These are phyloP conservation scores for Baronia brevicornis DNA, from an alignment of 2,888 invertebrate genomes.

Conservation along the genomic window DNA sequence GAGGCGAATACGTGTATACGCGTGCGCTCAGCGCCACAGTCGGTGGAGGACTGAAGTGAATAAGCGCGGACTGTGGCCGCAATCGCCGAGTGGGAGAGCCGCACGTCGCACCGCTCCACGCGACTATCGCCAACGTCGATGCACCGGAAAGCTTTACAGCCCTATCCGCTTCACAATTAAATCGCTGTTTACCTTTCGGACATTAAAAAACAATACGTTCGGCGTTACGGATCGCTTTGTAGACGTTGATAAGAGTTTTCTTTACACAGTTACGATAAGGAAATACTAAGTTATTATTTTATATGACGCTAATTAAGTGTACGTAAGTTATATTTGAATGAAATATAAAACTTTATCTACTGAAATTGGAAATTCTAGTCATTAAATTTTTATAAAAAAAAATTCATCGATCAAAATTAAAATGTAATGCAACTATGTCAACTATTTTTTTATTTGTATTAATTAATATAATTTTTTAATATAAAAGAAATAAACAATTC, in stretches of 20 bases:
- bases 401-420: too few relatives aligned
- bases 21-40: conserved; percentile 61
- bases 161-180: conserved; percentile 68
- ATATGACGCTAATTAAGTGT: too few relatives aligned
- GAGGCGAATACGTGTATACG: conserved; percentile 49
- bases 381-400: too few relatives aligned
- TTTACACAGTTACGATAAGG: conserved; percentile 11
- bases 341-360: too few relatives aligned
- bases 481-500: too few relatives aligned
- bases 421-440: too few relatives aligned
- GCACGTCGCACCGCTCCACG: conserved; percentile 42
- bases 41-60: conserved; percentile 70
- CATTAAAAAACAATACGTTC: conserved; percentile 24
- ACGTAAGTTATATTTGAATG: too few relatives aligned
- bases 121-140: conserved; percentile 53
- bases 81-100: conserved; percentile 60
- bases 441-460: too few relatives aligned
- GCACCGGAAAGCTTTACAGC: conserved; percentile 69
- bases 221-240: conserved; percentile 13
- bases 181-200: conserved; percentile 64
- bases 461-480: too few relatives aligned
- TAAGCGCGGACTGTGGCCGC: conserved; percentile 59
- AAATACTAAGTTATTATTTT: too few relatives aligned
- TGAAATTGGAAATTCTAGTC: too few relatives aligned
- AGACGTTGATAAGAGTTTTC: conserved; percentile 12